Evolutionary conservation across 2,113 vertebrate genomes (phyloP).

Genomic region (Equus quagga): DNA sequence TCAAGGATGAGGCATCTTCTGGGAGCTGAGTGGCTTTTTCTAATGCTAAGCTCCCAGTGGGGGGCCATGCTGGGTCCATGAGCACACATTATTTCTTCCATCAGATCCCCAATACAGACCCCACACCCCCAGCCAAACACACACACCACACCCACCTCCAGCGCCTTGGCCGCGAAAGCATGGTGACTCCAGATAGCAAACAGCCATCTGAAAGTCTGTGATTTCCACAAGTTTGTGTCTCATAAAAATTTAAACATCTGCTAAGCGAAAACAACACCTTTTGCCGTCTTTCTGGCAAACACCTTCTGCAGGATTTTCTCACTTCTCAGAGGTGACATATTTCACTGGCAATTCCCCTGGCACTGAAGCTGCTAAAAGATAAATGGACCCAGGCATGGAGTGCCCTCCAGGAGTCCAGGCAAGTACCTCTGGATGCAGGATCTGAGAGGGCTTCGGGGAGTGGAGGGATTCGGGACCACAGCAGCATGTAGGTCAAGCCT

Average conservation of each 20-base stretch:
- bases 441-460: not conserved
- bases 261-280: slow-evolving; percentile 75
- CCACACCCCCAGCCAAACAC: not conserved
- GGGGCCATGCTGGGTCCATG: fast-evolving
- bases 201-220: not conserved
- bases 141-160: not conserved
- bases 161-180: not conserved
- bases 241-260: slow-evolving; percentile 77
- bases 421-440: not conserved
- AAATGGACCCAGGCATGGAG: not conserved
- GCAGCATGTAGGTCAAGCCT: not conserved
- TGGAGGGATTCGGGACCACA: not conserved
- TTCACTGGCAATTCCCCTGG: slow-evolving; percentile 38
- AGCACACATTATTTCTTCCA: not conserved
- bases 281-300: slow-evolving; percentile 68
- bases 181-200: not conserved
- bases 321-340: slow-evolving; percentile 61
- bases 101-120: not conserved
- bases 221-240: slow-evolving; percentile 61
- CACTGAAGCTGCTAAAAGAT: not conserved
- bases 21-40: not conserved
- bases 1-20: not conserved
- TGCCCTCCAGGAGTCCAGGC: not conserved
- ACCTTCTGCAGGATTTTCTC: slow-evolving; percentile 70
- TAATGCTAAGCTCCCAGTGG: not conserved